Conservation (phyloP, 2,888 invertebrate genomes). For the Teleogryllus oceanicus region DNA sequence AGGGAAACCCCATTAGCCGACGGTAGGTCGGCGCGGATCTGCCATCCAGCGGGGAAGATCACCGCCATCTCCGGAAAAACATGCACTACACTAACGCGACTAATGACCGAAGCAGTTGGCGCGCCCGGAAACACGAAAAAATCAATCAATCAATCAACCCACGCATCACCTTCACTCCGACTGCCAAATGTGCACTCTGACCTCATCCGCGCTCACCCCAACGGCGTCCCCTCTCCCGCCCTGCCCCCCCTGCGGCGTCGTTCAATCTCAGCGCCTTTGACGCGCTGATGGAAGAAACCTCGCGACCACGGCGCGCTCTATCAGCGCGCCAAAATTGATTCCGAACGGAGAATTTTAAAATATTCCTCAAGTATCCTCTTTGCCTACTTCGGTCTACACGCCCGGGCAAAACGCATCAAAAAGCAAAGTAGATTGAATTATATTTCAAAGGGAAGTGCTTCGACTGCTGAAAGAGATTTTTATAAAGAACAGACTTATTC, state of each 20-base stretch:
- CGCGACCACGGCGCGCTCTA: neutral
- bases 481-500: neutral
- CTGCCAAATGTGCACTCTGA: no score
- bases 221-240: no score
- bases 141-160: no score
- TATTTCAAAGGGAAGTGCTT: neutral
- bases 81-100: no score
- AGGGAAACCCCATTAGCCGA: no score
- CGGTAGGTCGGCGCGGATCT: no score
- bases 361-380: conserved; percentile 18
- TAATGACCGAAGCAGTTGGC: no score
- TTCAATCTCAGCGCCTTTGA: conserved; percentile 8
- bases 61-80: no score
- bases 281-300: neutral
- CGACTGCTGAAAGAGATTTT: neutral
- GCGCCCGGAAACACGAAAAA: no score
- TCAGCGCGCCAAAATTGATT: conserved; percentile 10
- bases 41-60: no score
- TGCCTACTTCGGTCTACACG: neutral
- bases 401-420: neutral
- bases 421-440: conserved; percentile 9
- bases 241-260: neutral
- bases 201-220: no score
- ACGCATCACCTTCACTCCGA: no score
- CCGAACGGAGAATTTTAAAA: conserved; percentile 9